These are phyloP conservation scores for Sisyra terminalis DNA, from an alignment of 2,888 invertebrate species.

Conservation along the genomic window DNA sequence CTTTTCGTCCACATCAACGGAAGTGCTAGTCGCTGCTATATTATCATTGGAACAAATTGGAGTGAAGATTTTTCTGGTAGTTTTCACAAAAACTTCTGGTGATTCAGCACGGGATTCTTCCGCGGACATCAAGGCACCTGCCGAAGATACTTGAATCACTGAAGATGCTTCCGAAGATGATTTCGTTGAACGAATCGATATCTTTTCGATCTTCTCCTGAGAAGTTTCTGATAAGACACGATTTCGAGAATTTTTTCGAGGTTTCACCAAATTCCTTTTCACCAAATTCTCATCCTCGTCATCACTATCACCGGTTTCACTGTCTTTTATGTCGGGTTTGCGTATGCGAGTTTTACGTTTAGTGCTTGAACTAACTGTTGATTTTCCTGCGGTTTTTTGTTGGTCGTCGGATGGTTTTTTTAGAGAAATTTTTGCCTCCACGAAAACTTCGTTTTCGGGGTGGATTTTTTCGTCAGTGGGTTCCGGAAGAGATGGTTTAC, in stretches of 20 bases:
- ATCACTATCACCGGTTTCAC: slow-evolving; percentile 8
- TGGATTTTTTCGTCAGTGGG: background rate
- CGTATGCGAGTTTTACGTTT: slow-evolving; percentile 5
- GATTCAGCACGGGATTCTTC: slow-evolving; percentile 15
- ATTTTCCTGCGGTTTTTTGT: background rate
- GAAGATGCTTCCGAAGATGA: slow-evolving; percentile 1
- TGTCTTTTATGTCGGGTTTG: slow-evolving; percentile 7
- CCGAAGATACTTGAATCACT: slow-evolving; percentile 16
- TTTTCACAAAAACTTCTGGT: slow-evolving; percentile 58
- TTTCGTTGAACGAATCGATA: slow-evolving; percentile 6
- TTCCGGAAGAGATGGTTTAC: background rate
- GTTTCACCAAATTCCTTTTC: background rate
- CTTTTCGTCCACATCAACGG: too few relatives aligned
- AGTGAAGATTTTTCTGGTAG: slow-evolving; percentile 63
- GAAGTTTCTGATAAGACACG: too few relatives aligned
- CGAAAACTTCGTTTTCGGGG: background rate
- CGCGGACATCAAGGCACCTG: slow-evolving; percentile 17
- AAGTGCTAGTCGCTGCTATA: too few relatives aligned
- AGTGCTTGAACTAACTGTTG: background rate
- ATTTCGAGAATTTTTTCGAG: background rate
- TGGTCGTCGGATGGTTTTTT: background rate
- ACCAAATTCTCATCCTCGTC: background rate
- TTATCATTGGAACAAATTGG: slow-evolving; percentile 41
- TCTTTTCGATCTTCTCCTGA: background rate
- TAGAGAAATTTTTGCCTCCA: background rate